Conservation (phyloP, 2,797 vertebrate genomes). For the Coregonus ussuriensis region DNA sequence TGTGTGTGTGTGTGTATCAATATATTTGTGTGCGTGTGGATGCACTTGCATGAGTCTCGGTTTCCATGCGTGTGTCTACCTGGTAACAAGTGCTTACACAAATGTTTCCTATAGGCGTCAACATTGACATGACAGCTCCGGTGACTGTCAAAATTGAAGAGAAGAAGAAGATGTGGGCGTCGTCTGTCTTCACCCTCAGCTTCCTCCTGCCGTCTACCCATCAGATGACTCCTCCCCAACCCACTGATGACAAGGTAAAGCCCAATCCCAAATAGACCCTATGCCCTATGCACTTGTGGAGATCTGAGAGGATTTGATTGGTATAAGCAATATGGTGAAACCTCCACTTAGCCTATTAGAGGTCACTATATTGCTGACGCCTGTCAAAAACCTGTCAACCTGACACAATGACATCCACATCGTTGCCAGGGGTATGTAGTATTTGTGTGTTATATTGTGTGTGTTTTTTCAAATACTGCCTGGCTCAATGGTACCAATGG, state of each 20-base stretch:
- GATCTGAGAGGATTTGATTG: too few relatives aligned
- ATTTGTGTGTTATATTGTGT: background rate
- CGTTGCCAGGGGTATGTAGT: background rate
- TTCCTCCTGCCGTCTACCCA: slow-evolving; percentile 72
- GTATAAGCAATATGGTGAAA: too few relatives aligned
- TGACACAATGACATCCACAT: background rate
- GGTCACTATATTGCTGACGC: too few relatives aligned
- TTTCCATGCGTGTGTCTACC: slow-evolving; percentile 6
- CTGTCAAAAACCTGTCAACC: too few relatives aligned
- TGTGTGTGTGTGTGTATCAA: background rate
- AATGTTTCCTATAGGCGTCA: slow-evolving; percentile 48
- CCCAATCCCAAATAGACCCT: background rate
- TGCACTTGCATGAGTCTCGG: background rate
- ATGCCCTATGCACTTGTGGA: background rate
- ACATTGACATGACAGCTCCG: slow-evolving; percentile 74
- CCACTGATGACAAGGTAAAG: slow-evolving; percentile 56
- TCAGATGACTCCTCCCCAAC: slow-evolving; percentile 62
- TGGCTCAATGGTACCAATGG: background rate
- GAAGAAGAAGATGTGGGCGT: slow-evolving; percentile 11
- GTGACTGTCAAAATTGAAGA: slow-evolving; percentile 56
- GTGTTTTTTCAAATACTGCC: background rate
- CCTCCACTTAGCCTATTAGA: too few relatives aligned
- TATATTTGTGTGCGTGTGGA: too few relatives aligned
- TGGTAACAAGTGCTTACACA: background rate
- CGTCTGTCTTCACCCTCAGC: slow-evolving; percentile 53